A percentile compares a stretch with the other conserved stretches of the same genome.
Conservation (phyloP, 2,113 vertebrate genomes). For the Crotalus viridis region DNA sequence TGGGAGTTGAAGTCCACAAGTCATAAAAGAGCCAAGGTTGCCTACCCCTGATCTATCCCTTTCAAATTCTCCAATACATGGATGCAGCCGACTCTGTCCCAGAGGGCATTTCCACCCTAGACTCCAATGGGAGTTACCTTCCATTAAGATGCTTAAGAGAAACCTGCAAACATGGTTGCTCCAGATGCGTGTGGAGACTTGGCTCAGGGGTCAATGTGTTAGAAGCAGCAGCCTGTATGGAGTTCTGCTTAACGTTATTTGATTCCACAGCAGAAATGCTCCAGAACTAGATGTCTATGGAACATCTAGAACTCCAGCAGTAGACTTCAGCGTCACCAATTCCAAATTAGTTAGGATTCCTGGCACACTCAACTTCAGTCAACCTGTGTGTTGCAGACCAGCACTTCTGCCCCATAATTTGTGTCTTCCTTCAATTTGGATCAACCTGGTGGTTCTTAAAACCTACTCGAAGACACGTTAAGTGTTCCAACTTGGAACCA, state of each 20-base stretch:
- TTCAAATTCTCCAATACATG: not conserved
- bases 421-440: not conserved
- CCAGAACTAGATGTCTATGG: conserved; percentile 6
- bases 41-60: not conserved
- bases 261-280: conserved; percentile 34
- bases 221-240: not conserved
- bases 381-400: conserved; percentile 47
- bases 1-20: too few relatives aligned
- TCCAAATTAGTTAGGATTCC: conserved; percentile 39
- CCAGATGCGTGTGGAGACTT: not conserved
- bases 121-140: not conserved
- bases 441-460: not conserved
- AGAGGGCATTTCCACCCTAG: not conserved
- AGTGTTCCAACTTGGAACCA: conserved; percentile 23
- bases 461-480: not conserved
- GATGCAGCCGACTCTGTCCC: not conserved
- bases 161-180: not conserved
- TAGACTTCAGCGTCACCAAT: conserved; percentile 34
- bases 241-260: not conserved
- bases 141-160: not conserved
- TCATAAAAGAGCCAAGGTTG: too few relatives aligned
- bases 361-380: conserved; percentile 31
- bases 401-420: not conserved
- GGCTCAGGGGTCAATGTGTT: conserved; percentile 31
- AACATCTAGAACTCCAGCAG: not conserved